Evolutionary conservation across 2,797 vertebrate genomes (phyloP).

Genomic region (Sorex maritimensis): DNA sequence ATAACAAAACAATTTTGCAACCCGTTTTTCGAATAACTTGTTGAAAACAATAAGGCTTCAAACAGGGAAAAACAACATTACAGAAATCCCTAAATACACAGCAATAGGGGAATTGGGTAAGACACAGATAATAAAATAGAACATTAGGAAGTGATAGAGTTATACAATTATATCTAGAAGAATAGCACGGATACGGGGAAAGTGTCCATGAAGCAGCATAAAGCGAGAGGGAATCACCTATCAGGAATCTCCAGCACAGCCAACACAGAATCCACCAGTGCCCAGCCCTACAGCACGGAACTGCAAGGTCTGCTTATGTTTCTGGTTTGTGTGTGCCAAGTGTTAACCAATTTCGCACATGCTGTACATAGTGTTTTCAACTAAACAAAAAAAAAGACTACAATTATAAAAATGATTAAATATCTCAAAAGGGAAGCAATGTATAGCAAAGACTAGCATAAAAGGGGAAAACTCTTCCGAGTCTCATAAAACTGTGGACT

Average conservation of each 20-base stretch:
- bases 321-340: not conserved
- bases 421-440: not conserved
- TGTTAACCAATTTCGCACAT: not conserved
- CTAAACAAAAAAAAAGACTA: slow-evolving; percentile 26
- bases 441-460: slow-evolving; percentile 12
- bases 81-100: not conserved
- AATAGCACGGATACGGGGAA: not conserved
- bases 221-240: not conserved
- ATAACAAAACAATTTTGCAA: not conserved
- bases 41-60: slow-evolving; percentile 2
- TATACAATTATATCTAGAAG: no score
- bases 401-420: not conserved
- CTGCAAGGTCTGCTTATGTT: not conserved
- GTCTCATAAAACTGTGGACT: no score
- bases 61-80: slow-evolving; percentile 24
- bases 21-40: not conserved
- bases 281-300: not conserved
- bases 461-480: not conserved
- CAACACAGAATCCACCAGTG: not conserved
- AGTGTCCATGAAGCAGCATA: not conserved
- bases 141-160: not conserved
- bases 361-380: not conserved
- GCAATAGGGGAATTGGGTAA: not conserved
- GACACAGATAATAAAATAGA: not conserved
- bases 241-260: not conserved